These are phyloP conservation scores for Teleogryllus oceanicus DNA, from an alignment of 2,888 invertebrate species.

Conservation along the genomic window DNA sequence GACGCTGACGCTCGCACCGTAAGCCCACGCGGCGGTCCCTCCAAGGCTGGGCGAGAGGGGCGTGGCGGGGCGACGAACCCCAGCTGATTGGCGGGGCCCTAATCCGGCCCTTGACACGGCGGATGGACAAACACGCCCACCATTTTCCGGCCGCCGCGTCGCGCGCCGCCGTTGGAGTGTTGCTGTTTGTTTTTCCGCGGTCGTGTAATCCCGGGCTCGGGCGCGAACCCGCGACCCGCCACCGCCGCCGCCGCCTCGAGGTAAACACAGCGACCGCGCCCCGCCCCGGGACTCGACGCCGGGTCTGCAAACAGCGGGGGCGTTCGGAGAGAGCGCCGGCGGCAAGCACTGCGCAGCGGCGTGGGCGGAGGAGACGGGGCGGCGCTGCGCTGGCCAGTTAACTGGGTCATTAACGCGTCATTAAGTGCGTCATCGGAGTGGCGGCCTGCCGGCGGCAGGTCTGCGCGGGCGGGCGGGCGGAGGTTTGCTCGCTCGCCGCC, in stretches of 20 bases:
- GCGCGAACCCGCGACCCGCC: constrained; percentile 7
- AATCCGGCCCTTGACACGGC: constrained; percentile 8
- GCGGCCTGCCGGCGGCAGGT: not conserved
- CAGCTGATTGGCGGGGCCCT: not conserved
- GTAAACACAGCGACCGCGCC: not conserved
- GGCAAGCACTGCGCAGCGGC: not conserved
- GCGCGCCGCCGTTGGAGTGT: not conserved
- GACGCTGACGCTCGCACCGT: not conserved
- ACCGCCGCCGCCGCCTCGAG: not conserved
- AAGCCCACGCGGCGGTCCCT: not conserved
- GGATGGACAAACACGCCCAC: constrained; percentile 5
- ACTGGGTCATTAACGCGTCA: not conserved
- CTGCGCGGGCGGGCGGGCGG: too few relatives aligned
- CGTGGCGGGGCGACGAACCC: not conserved
- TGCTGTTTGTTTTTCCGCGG: constrained; percentile 9
- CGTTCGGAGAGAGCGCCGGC: not conserved
- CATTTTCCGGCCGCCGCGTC: not conserved
- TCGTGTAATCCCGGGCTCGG: not conserved
- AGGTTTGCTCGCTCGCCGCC: too few relatives aligned
- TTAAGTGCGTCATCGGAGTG: not conserved
- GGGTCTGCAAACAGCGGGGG: not conserved
- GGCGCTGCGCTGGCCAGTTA: not conserved
- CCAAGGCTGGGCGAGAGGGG: constrained; percentile 12
- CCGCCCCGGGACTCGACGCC: not conserved
- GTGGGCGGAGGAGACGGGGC: not conserved